Evolutionary conservation across 2,113 vertebrate species (phyloP), one percentile per base, ranked within the genome.

Genomic region (Nestor notabilis): DNA sequence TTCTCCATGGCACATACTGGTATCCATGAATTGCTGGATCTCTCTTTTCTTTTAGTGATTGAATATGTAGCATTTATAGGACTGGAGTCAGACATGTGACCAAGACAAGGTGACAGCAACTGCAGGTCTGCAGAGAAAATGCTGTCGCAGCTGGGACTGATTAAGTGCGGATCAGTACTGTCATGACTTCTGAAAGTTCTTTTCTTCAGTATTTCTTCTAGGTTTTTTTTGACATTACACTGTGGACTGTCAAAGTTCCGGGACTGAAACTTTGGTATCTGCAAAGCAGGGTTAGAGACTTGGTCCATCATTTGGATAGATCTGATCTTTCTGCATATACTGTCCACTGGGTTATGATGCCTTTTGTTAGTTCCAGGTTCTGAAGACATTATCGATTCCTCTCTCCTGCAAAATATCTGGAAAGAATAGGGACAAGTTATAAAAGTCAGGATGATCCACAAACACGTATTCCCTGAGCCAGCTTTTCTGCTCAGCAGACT

Each of bases 251-350:
- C 98, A 10, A 98, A 99, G 92, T 96, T 98, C 76, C 58, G 96
- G 28, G 98, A 98, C 17, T 98, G 98, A 46, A 99, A 98, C 70
- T 98, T 99, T 7, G 98, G 98, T 41, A 99, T 99, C 95, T 98
- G 98, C 89, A 98, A 97, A 5, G 97, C 94, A 0, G 98, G 98
- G 77, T 99, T 98, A 17, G 98, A 97, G 61, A 98, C 94, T 2
- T 97, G 96, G 60, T 99, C 99, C 60, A 98, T 98, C 97, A 98
- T 98, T 84, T 98, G 98, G 55, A 99, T 99, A 50, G 98, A 98
- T 96, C 98, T 98, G 69, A 99, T 98, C 91, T 99, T 99, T 80
- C 98, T 98, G 94, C 99, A 98, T 83, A 99, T 99, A 96, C 99
- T 99, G 95, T 99, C 98, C 89, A 99, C 98, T 0, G 99, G 99